Base-by-base conservation (phyloP, 2,888 invertebrate genomes). In the Acronicta alni region DNA sequence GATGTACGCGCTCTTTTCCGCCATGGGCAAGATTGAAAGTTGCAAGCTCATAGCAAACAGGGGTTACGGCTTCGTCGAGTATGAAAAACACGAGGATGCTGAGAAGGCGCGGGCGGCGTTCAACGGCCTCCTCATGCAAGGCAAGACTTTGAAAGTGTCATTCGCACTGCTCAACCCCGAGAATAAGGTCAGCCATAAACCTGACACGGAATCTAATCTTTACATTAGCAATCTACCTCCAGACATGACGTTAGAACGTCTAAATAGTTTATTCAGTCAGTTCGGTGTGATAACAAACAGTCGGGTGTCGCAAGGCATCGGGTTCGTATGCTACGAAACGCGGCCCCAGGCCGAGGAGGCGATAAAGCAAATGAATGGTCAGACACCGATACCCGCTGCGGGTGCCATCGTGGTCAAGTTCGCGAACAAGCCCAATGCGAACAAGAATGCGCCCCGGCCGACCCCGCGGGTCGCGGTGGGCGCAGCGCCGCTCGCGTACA, bases 1-100 rank as follows among this genome's bases (percentile, higher is more conserved):
- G 93, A 94, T 94, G 94, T 94, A 94, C 81, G 93, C 94, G 75
- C 87, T 94, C 70, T 94, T 94, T 87, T 94, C 94, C 48, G 94
- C 94, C 37, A 94, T 94, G 92, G 94, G 94, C 67, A 94, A 94
- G 79, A 94, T 94, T 67, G 94, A 94, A 80, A 94, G 94, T 77
- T 94, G 94, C 79, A 94, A 94, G 71, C 86, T 94, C 46, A 94
- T 94, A 71, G 93, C 94, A 12, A 94, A 94, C 81, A 87, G 94
- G 61, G 94, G 94, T 26, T 94, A 94, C 81, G 94, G 94, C 12
- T 94, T 94, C 77, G 94, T 94, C 47, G 94, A 94, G 75, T 94
- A 92, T 79, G 92, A 93, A 72, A 91, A 90, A 79, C 92, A 93
- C 85, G 94, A 94, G 89, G 94, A 94, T 84, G 94, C 94, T 1